These are phyloP conservation scores for Carpatolechia fugitivella DNA, from an alignment of 2,888 invertebrate species.

Conservation along the genomic window DNA sequence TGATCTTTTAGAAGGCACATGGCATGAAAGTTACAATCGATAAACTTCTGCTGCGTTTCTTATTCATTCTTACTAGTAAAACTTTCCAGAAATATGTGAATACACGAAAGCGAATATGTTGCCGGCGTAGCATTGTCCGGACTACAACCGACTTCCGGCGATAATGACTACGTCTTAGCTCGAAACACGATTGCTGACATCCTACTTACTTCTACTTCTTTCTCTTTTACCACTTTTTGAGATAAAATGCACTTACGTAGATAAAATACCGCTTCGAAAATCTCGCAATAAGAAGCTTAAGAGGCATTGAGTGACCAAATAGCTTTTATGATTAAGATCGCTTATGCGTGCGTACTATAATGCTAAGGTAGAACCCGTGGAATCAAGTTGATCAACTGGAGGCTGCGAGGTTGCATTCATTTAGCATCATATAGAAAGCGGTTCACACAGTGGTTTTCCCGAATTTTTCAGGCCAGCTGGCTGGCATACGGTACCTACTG, in stretches of 20 bases:
- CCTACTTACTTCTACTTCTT: conserved; percentile 67
- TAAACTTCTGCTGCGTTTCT: conserved; percentile 78
- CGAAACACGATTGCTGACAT: conserved; percentile 73
- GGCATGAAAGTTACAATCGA: conserved; percentile 79
- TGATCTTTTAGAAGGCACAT: conserved; percentile 79
- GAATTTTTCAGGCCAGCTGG: conserved; percentile 51
- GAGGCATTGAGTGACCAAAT: conserved; percentile 56
- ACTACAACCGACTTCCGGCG: conserved; percentile 54
- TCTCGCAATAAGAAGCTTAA: conserved; percentile 70
- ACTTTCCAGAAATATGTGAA: conserved; percentile 72
- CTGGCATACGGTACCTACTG: conserved; percentile 51
- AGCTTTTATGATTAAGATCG: conserved; percentile 64
- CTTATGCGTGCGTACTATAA: conserved; percentile 66
- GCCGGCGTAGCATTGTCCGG: conserved; percentile 54
- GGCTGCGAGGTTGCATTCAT: conserved; percentile 58
- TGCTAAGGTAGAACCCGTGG: conserved; percentile 60
- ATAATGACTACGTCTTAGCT: conserved; percentile 69
- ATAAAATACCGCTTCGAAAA: conserved; percentile 67
- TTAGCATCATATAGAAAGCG: conserved; percentile 61
- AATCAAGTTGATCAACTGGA: conserved; percentile 38
- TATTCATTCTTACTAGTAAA: conserved; percentile 74
- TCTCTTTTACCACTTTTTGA: conserved; percentile 70
- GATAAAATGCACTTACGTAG: conserved; percentile 77
- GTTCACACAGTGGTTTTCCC: conserved; percentile 62
- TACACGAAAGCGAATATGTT: conserved; percentile 68